phyloP scores from a whole-genome alignment of 1,140 invertebrate genomes.

The Megalonaias nervosa region DNA sequence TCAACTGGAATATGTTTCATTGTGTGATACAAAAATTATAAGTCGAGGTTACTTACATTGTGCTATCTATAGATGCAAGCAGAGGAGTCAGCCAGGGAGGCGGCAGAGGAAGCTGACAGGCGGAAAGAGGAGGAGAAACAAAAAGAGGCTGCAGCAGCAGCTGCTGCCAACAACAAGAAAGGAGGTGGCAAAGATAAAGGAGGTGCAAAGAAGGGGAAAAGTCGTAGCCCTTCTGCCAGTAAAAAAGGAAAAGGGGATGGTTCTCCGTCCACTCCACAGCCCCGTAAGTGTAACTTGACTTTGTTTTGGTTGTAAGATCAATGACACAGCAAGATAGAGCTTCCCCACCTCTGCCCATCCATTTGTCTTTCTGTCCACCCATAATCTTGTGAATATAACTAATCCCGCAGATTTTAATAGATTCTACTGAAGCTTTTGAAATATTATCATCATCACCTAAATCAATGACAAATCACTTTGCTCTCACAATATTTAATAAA shows the following conservation, averaged over 20 bases:
- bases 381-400: too few species aligned
- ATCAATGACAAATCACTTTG: too few species aligned
- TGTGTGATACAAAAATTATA: too few species aligned
- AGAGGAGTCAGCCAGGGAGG: conserved; percentile 61
- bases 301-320: conserved; percentile 28
- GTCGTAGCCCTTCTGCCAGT: conserved; percentile 66
- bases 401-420: too few species aligned
- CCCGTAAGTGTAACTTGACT: too few species aligned
- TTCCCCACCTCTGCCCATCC: too few species aligned
- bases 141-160: conserved; percentile 54
- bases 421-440: too few species aligned
- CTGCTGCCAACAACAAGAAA: conserved; percentile 44
- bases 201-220: conserved; percentile 58
- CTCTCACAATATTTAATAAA: too few species aligned
- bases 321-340: too few species aligned
- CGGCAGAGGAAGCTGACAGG: conserved; percentile 68
- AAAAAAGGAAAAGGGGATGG: conserved; percentile 61
- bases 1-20: too few species aligned
- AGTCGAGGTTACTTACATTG: not conserved
- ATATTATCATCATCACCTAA: too few species aligned
- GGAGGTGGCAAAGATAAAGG: conserved; percentile 46
- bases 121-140: conserved; percentile 58
- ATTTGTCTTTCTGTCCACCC: too few species aligned
- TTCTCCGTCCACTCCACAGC: conserved; percentile 41
- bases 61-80: conserved; percentile 46